These are phyloP conservation scores for Crioceris asparagi DNA, from an alignment of 2,888 invertebrate genomes.

Conservation along the genomic window DNA sequence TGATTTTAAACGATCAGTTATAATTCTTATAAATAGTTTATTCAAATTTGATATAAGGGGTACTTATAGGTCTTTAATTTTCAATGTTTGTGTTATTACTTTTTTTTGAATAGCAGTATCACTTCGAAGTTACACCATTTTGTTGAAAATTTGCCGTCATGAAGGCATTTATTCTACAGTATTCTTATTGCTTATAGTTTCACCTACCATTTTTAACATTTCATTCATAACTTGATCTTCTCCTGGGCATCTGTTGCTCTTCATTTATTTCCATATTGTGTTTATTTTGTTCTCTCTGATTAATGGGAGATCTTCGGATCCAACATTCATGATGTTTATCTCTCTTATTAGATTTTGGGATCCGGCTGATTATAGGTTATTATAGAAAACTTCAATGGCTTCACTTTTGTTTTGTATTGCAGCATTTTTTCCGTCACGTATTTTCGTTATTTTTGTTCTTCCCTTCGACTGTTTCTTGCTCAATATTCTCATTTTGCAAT, in stretches of 20 bases:
- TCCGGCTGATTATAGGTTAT: background rate
- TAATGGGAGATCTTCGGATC: no score
- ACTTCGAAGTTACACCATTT: background rate
- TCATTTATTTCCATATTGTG: no score
- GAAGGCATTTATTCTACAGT: background rate
- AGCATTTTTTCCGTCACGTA: background rate
- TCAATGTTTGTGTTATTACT: background rate
- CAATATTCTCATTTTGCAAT: background rate
- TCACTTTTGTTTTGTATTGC: no score
- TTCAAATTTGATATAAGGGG: background rate
- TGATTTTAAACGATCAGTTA: background rate
- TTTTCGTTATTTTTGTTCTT: background rate
- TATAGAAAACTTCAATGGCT: background rate
- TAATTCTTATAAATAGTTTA: background rate
- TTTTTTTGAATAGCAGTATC: background rate
- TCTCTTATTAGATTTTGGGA: background rate
- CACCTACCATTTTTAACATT: background rate
- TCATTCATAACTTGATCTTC: background rate
- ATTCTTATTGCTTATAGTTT: background rate
- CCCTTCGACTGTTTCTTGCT: background rate
- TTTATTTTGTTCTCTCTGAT: no score
- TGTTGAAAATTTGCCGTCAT: background rate
- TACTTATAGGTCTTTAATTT: background rate
- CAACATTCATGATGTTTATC: background rate
- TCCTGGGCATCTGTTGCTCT: no score